phyloP scores from a whole-genome alignment of 2,888 invertebrate species.

The Coleophora deauratella region DNA sequence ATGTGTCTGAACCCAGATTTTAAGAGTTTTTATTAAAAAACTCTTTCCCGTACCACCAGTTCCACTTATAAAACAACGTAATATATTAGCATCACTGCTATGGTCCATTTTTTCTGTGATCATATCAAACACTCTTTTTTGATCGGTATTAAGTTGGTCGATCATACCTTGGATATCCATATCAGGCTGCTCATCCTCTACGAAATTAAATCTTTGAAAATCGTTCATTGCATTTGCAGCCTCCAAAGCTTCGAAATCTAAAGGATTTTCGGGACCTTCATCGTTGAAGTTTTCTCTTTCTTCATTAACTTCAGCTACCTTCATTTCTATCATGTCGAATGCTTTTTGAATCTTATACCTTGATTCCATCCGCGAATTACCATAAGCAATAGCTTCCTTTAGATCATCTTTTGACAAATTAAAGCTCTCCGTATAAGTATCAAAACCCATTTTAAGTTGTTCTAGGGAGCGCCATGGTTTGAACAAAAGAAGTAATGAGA shows the following conservation, averaged over 20 bases:
- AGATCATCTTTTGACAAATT: too few species aligned
- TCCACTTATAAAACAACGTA: too few species aligned
- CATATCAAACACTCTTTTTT: slow-evolving; percentile 23
- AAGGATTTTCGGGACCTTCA: slow-evolving; percentile 17
- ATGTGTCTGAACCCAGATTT: too few species aligned
- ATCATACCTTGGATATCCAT: slow-evolving; percentile 17
- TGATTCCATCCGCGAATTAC: slow-evolving; percentile 6
- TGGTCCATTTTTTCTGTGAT: too few species aligned
- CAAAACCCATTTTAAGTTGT: too few species aligned
- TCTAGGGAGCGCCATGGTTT: too few species aligned
- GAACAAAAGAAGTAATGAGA: too few species aligned
- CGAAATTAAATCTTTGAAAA: slow-evolving; percentile 9
- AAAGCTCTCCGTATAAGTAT: too few species aligned
- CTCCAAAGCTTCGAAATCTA: slow-evolving; percentile 18
- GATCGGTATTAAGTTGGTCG: slow-evolving; percentile 21
- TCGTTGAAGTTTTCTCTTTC: slow-evolving; percentile 13
- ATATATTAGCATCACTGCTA: too few species aligned
- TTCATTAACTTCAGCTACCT: slow-evolving; percentile 15
- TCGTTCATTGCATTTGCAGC: slow-evolving; percentile 21
- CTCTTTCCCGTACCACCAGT: too few species aligned
- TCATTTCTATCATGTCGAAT: slow-evolving; percentile 13
- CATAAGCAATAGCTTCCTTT: too few species aligned
- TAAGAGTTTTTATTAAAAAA: too few species aligned
- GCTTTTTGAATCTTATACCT: slow-evolving; percentile 9
- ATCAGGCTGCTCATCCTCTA: slow-evolving; percentile 12